Conservation (phyloP, 2,888 invertebrate genomes). For the Apotomis capreana region DNA sequence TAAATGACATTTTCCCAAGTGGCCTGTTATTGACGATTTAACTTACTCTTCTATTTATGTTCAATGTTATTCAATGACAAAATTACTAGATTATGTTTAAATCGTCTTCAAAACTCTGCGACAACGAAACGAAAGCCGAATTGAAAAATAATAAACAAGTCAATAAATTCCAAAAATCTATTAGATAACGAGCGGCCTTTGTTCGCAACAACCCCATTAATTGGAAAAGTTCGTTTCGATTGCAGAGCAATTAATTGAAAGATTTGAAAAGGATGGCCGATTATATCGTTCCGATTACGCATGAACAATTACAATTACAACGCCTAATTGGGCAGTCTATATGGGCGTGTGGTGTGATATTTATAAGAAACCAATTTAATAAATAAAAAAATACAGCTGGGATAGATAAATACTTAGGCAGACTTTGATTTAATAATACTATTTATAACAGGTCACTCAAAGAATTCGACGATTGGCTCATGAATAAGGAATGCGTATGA, state of each 20-base stretch:
- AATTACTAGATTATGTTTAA: neutral
- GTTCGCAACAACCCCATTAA: slow-evolving; percentile 37
- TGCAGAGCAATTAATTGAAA: slow-evolving; percentile 33
- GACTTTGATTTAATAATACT: too few species aligned
- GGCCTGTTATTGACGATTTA: too few species aligned
- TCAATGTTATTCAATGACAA: neutral
- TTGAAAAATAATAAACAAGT: slow-evolving; percentile 26
- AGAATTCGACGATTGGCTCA: too few species aligned
- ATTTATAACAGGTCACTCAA: too few species aligned
- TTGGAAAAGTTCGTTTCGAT: slow-evolving; percentile 36
- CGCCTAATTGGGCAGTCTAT: slow-evolving; percentile 22
- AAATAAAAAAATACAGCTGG: too few species aligned
- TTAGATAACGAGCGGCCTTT: slow-evolving; percentile 28
- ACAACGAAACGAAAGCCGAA: neutral
- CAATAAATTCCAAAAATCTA: slow-evolving; percentile 37
- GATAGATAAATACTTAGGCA: too few species aligned
- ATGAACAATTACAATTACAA: slow-evolving; percentile 32
- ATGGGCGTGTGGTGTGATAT: neutral
- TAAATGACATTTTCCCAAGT: too few species aligned
- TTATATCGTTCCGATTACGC: slow-evolving; percentile 29
- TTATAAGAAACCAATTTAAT: too few species aligned
- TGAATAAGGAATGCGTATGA: too few species aligned
- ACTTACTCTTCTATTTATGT: too few species aligned
- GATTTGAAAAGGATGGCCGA: slow-evolving; percentile 34
- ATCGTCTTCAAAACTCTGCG: neutral